phyloP scores from a whole-genome alignment of 2,797 vertebrate species.

The Gouania willdenowi region DNA sequence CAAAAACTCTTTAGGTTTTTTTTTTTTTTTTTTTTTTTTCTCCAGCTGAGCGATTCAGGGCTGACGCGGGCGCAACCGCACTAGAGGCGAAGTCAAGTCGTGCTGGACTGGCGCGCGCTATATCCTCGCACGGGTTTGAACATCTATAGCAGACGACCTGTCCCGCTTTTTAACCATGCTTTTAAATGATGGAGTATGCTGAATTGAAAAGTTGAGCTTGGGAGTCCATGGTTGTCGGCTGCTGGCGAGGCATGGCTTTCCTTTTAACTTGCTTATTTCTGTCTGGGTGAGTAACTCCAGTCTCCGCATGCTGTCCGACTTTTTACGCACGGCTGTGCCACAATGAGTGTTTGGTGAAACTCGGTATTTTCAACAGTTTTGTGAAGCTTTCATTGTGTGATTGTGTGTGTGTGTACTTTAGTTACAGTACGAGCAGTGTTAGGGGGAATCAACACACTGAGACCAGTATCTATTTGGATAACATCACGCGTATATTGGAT shows the following conservation, averaged over 20 bases:
- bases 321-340: slow-evolving; percentile 58
- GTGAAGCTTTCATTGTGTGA: not conserved
- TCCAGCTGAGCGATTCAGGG: slow-evolving; percentile 72
- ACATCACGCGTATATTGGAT: slow-evolving; percentile 91
- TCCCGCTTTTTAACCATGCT: slow-evolving; percentile 46
- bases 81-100: slow-evolving; percentile 66
- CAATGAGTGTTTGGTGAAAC: slow-evolving; percentile 13
- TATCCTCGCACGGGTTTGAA: slow-evolving; percentile 50
- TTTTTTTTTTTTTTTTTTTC: no score
- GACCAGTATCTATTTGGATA: slow-evolving; percentile 83
- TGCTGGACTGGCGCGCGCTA: slow-evolving; percentile 68
- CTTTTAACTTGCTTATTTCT: slow-evolving; percentile 80
- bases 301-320: slow-evolving; percentile 38
- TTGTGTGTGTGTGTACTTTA: slow-evolving; percentile 33
- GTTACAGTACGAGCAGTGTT: slow-evolving; percentile 72
- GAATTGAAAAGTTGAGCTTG: slow-evolving; percentile 73
- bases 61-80: slow-evolving; percentile 72
- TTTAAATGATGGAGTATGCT: slow-evolving; percentile 68
- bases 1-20: slow-evolving; percentile 77
- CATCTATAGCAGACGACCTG: slow-evolving; percentile 42
- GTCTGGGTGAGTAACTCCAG: slow-evolving; percentile 82
- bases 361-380: slow-evolving; percentile 10
- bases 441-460: slow-evolving; percentile 69
- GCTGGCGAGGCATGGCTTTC: slow-evolving; percentile 77
- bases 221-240: slow-evolving; percentile 52